Base-by-base conservation (phyloP, 1,140 invertebrate species). In the Neotoxoptera formosana region DNA sequence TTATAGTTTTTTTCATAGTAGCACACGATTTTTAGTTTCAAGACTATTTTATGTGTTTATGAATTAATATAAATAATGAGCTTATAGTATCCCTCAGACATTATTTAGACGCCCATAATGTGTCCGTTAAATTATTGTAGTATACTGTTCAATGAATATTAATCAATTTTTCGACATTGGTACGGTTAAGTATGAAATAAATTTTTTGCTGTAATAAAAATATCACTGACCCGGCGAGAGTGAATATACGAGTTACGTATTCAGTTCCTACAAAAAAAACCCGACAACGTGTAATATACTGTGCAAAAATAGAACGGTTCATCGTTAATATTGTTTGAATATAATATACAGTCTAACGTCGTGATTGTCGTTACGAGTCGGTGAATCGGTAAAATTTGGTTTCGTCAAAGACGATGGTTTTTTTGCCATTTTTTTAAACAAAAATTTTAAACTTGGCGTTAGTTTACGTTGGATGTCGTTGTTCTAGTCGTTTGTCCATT, bases 401-500 rank as follows among this genome's bases (percentile, higher is more conserved):
- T 17, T n/a, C 14, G 30, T 17, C 30, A 76, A 76, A 6, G 60
- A 76, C 30, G 14, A 14, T 0, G n/a, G n/a, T 17, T 76, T 76
- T 3, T 17, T 76, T 67, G 6, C 1, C 30, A 9, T 60, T 60
- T 60, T 67, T n/a, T 17, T 76, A n/a, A 30, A 7, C n/a, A 0
- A 76, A n/a, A n/a, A 76, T 76, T 76, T n/a, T 30, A 76, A 76
- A n/a, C n/a, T 53, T 21, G 21, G 21, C 41, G 41, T 41, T 4
- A 23, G 7, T 53, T 0, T 1, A 23, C 1, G 7, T 23, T 53
- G 20, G 30, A 76, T 76, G 0, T 76, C 4, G 11, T 76, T 92
- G 41, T 94, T 94, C 11, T 90, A 95, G 94, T 96, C 96, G 1
- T 97, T 97, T 90, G 95, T 97, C 4, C 97, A 97, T 94, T 94